phyloP scores from a whole-genome alignment of 1,140 invertebrate genomes.

The Pseudomyrmex concolor region DNA sequence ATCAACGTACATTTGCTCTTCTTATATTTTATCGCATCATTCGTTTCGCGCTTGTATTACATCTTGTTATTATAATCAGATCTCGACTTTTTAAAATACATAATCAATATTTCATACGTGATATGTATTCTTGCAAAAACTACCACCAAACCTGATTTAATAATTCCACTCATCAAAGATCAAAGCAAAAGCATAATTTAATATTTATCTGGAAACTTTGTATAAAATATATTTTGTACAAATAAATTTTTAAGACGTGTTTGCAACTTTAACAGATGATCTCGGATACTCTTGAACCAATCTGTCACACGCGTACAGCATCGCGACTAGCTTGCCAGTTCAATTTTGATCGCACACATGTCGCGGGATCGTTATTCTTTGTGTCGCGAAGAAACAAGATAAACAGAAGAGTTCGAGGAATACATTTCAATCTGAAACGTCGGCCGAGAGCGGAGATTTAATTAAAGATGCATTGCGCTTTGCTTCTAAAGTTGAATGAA shows the following conservation, averaged over 20 bases:
- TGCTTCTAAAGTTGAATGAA: constrained; percentile 77
- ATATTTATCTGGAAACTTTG: constrained; percentile 3
- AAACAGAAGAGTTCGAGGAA: constrained; percentile 68
- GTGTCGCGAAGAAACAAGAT: neutral
- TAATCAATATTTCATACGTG: too few relatives aligned
- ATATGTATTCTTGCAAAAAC: neutral
- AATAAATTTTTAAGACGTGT: neutral
- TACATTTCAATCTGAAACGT: constrained; percentile 73
- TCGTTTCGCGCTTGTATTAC: too few relatives aligned
- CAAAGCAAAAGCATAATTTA: constrained; percentile 5
- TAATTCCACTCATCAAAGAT: constrained; percentile 6
- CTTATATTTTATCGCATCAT: too few relatives aligned
- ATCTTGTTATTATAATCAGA: too few relatives aligned
- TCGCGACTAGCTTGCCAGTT: too few relatives aligned
- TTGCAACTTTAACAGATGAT: neutral
- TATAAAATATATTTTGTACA: constrained; percentile 17
- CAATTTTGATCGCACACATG: constrained; percentile 10
- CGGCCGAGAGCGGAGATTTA: constrained; percentile 74
- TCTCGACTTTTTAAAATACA: too few relatives aligned
- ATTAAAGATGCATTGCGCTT: constrained; percentile 80
- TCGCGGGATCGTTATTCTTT: neutral
- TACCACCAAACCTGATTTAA: constrained; percentile 1
- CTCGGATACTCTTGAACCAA: too few relatives aligned
- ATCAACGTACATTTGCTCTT: too few relatives aligned
- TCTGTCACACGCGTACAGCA: too few relatives aligned